Base-by-base conservation (phyloP, 1,140 invertebrate genomes). In the Scaptomyza montana region DNA sequence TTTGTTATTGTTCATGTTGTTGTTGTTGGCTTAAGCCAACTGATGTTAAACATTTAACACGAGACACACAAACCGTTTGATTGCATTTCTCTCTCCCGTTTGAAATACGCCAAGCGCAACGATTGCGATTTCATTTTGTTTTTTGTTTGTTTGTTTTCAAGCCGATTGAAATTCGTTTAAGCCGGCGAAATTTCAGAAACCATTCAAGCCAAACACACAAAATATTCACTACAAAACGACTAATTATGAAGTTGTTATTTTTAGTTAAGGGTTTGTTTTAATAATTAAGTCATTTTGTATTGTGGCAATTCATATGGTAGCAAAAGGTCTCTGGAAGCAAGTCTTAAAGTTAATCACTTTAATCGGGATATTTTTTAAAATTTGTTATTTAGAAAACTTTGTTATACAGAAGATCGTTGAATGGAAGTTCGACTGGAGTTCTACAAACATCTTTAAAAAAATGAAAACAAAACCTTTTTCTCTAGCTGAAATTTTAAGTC, bases 31-130 rank as follows among this genome's bases (percentile, higher is more conserved):
- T 43, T 4, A 43, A 43, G 39, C 39, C 46, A 49, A 36, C 46
- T 59, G 13, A 47, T 59, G 56, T 33, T 46, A 30, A 59, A 59
- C 56, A 47, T 59, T 59, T 59, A 59, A 59, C 56, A 59, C 56
- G 56, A 36, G 33, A 36, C 33, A 36, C 30, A 45, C 46, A 43
- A 43, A 47, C 56, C 25, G 43, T 46, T 36, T 9, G 33, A 36
- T 36, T 59, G 56, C 56, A 59, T 59, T 59, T 59, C 56, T 47
- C 55, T 30, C 33, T 36, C 6, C 28, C 43, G 16, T 43, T 43
- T 19, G 28, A 3, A 33, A 33, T 10, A 61, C 5, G 28, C 45
- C 25, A 49, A 39, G 59, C 59, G 59, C 59, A 49, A 50, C 59
- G 59, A 4, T 49, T 47, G 45, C 45, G 59, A 49, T 61, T 61